phyloP scores from a whole-genome alignment of 2,797 vertebrate species.

The Steatocranus sp. region DNA sequence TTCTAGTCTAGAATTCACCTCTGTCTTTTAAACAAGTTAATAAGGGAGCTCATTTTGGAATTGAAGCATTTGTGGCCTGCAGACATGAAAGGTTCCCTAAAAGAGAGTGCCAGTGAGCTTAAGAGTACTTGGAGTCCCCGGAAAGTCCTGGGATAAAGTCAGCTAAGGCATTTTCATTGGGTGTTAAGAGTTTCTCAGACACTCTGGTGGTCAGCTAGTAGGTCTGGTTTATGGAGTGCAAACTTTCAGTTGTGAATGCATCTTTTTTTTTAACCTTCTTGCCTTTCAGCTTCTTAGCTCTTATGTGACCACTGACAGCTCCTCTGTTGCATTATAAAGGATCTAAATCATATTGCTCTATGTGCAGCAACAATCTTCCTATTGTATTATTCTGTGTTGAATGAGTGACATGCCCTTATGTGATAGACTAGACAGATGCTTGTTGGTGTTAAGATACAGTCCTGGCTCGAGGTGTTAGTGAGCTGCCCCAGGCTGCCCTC shows the following conservation, averaged over 20 bases:
- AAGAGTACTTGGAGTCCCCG: slow-evolving; percentile 71
- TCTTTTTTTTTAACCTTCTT: slow-evolving; percentile 40
- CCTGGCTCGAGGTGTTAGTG: slow-evolving; percentile 63
- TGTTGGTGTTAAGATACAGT: slow-evolving; percentile 69
- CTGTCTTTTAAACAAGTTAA: slow-evolving; percentile 16
- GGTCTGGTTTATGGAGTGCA: slow-evolving; percentile 56
- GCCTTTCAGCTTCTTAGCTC: slow-evolving; percentile 1
- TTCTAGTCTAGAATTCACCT: slow-evolving; percentile 8
- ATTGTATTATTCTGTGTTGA: slow-evolving; percentile 31
- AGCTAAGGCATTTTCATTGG: slow-evolving; percentile 47
- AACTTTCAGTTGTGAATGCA: slow-evolving; percentile 38
- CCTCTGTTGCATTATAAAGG: slow-evolving; percentile 18
- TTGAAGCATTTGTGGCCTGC: slow-evolving; percentile 27
- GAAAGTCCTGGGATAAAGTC: slow-evolving; percentile 48
- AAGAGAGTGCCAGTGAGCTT: slow-evolving; percentile 69
- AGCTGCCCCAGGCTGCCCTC: slow-evolving; percentile 70
- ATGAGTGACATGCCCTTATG: slow-evolving; percentile 56
- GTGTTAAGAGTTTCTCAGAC: slow-evolving; percentile 58
- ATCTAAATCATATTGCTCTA: slow-evolving; percentile 9
- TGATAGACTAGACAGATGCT: slow-evolving; percentile 67
- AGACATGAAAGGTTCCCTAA: slow-evolving; percentile 45
- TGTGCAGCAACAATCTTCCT: slow-evolving; percentile 26
- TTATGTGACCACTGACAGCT: slow-evolving; percentile 15
- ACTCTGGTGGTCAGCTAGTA: slow-evolving; percentile 42
- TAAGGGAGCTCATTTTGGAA: slow-evolving; percentile 14